Conservation (phyloP, 2,888 invertebrate genomes). For the Tuberolachnus salignus region DNA sequence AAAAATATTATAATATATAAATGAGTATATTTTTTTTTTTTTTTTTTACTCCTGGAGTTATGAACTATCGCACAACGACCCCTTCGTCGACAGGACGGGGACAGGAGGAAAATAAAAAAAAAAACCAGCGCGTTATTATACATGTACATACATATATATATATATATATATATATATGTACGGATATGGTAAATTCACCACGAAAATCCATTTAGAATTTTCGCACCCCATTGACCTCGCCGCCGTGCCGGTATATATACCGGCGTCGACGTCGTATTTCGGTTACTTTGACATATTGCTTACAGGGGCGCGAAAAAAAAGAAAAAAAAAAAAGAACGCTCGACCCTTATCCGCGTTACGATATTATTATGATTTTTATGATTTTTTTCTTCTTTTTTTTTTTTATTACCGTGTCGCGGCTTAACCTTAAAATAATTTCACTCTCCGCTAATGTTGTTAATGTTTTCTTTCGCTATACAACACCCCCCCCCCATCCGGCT, state of each 20-base stretch:
- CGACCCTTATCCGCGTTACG: neutral
- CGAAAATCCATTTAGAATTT: slow-evolving; percentile 56
- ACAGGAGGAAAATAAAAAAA: neutral
- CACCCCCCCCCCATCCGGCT: neutral
- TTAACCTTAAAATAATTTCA: slow-evolving; percentile 28
- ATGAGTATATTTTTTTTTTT: neutral
- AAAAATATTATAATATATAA: too few species aligned
- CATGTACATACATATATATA: neutral
- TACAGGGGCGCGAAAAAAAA: slow-evolving; percentile 41
- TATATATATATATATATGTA: neutral
- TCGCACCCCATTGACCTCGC: slow-evolving; percentile 55
- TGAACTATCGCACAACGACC: slow-evolving; percentile 6
- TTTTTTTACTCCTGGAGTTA: neutral
- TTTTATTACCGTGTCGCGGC: slow-evolving; percentile 52
- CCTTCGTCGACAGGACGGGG: neutral
- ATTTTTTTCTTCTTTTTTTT: neutral
- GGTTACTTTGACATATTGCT: slow-evolving; percentile 55
- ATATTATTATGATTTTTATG: too few species aligned
- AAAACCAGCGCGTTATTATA: neutral
- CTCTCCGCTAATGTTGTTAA: slow-evolving; percentile 30
- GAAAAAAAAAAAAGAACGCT: slow-evolving; percentile 2
- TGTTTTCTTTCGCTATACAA: slow-evolving; percentile 1
- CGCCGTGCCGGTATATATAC: neutral
- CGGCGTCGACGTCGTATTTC: slow-evolving; percentile 42
- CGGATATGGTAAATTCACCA: slow-evolving; percentile 29